Evolutionary conservation across 2,888 invertebrate genomes (phyloP).

Genomic region (Meloe dianella): DNA sequence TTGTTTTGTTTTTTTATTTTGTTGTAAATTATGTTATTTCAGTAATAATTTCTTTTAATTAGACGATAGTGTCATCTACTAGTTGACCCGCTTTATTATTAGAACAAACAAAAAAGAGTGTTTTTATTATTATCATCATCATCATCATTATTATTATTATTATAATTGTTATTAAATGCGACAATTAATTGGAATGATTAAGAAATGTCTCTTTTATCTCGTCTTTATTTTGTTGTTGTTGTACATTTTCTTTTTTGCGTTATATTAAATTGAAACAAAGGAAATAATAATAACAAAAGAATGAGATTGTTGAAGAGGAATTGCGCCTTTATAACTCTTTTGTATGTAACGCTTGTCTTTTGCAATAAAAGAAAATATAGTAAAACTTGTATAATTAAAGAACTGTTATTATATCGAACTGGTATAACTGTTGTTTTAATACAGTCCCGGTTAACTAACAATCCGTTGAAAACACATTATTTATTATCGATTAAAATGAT

Average conservation of each 20-base stretch:
- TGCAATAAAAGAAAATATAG: background rate
- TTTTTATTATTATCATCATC: background rate
- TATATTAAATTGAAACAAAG: background rate
- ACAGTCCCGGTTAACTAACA: constrained; percentile 3
- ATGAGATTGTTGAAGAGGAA: background rate
- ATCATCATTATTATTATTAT: too few relatives aligned
- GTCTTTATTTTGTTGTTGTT: too few relatives aligned
- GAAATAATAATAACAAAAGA: background rate
- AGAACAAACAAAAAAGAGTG: constrained; percentile 7
- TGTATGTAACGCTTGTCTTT: too few relatives aligned
- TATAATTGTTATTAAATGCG: constrained; percentile 1
- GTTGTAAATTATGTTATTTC: background rate
- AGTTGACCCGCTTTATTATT: constrained; percentile 13
- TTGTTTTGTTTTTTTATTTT: background rate
- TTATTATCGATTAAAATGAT: background rate
- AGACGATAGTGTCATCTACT: constrained; percentile 5
- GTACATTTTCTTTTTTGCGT: background rate
- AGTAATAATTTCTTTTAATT: constrained; percentile 9
- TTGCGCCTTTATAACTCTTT: background rate
- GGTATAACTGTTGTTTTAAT: constrained; percentile 10
- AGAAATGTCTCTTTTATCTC: background rate
- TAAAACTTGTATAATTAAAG: constrained; percentile 10
- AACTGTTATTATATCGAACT: constrained; percentile 10
- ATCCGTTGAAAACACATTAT: background rate
- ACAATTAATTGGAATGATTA: constrained; percentile 9